Base-by-base conservation (phyloP, 2,113 vertebrate species). In the Tachysurus vachellii region DNA sequence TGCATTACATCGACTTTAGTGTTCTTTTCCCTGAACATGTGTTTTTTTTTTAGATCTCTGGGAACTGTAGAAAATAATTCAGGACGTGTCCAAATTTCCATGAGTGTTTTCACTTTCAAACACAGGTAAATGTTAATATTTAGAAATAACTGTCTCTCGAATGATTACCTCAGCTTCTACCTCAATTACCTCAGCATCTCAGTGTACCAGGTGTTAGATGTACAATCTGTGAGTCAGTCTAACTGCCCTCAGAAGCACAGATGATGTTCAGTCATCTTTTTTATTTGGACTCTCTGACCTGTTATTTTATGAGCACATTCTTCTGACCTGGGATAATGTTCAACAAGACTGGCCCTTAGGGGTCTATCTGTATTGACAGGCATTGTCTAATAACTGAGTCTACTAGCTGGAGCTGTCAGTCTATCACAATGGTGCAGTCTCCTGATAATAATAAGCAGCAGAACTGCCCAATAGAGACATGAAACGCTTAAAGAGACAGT, bases 251-350 rank as follows among this genome's bases (percentile, higher is more conserved):
- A 50, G 53, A 71, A 70, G 61, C 3, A 56, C 70, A 57, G 62
- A 64, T 87, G 77, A 89, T 79, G 76, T 66, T 66, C 56, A 87
- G 77, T 54, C 71, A 59, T 62, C 59, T 77, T 70, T 85, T 83
- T n/a, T 36, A 36, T 36, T 36, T 86, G 75, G 47, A 88, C 86
- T 84, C 14, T 70, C 28, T 86, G 80, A 89, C 80, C 80, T 81
- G 73, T n/a, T 83, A 71, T 86, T 86, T 86, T 84, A 84, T 13
- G 26, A 82, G 81, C 21, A 53, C 50, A 90, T 85, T 77, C 71
- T 88, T 77, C 59, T 86, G 82, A 85, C 87, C 50, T 85, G 57
- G 82, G 82, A 86, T 85, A 82, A 88, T 82, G 53, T 86, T 68
- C 84, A 76, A 80, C 64, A 86, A 50, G 81, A 84, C 73, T 84